Percentiles rank a stretch among this genome's conserved stretches.
Evolutionary conservation across 2,888 invertebrate genomes (phyloP).

Genomic region (Andrena trimmerana): DNA sequence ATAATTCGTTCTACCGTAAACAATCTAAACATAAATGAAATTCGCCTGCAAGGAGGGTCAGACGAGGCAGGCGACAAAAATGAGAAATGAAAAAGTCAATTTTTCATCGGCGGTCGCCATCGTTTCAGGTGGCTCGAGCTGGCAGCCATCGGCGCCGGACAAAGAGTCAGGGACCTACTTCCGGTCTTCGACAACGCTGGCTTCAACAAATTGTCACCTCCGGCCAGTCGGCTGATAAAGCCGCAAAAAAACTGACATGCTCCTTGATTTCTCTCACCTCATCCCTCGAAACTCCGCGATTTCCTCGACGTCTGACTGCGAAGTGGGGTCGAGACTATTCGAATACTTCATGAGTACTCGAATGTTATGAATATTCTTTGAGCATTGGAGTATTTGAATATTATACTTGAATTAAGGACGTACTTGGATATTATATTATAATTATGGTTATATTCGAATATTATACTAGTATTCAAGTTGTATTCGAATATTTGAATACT

Average conservation of each 20-base stretch:
- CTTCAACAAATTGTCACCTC: constrained; percentile 93
- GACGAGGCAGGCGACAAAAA: constrained; percentile 6
- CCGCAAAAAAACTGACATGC: constrained; percentile 85
- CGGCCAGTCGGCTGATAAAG: constrained; percentile 91
- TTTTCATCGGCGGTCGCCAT: constrained; percentile 50
- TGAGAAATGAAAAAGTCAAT: constrained; percentile 29
- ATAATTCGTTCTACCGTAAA: too few relatives aligned
- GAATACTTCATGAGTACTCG: too few relatives aligned
- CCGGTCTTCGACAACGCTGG: constrained; percentile 95
- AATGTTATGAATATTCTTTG: too few relatives aligned
- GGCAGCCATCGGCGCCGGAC: constrained; percentile 87
- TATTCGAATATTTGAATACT: too few relatives aligned
- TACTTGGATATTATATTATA: too few relatives aligned
- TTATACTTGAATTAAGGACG: too few relatives aligned
- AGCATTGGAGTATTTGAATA: too few relatives aligned
- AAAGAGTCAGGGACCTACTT: constrained; percentile 90
- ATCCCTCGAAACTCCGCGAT: constrained; percentile 39
- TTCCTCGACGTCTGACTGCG: not conserved
- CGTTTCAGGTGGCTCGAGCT: constrained; percentile 87
- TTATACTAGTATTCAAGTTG: too few relatives aligned
- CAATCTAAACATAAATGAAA: not conserved
- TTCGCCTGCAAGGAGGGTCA: not conserved
- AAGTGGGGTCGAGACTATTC: too few relatives aligned
- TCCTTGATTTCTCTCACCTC: constrained; percentile 33
- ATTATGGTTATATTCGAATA: too few relatives aligned